Evolutionary conservation across 2,797 vertebrate species (phyloP).

Genomic region (Tenualosa ilisha): DNA sequence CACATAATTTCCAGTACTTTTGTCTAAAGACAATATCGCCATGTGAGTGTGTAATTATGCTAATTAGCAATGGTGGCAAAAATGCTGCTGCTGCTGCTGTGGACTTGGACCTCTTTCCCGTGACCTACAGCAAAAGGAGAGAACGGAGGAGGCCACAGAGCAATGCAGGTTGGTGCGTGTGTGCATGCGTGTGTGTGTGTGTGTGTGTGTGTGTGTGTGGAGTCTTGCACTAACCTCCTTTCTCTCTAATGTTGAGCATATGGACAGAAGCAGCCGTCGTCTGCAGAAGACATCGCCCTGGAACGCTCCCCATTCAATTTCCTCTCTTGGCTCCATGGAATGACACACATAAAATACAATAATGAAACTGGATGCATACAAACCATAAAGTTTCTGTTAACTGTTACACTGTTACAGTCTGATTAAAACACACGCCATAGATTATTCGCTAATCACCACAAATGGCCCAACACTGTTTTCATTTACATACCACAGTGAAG

Average conservation of each 20-base stretch:
- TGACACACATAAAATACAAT: constrained; percentile 53
- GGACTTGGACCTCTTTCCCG: background rate
- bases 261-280: constrained; percentile 50
- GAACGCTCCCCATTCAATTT: constrained; percentile 56
- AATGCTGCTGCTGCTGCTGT: background rate
- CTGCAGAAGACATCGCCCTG: constrained; percentile 53
- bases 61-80: background rate
- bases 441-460: background rate
- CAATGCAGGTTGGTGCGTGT: background rate
- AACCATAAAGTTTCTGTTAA: constrained; percentile 27
- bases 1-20: background rate
- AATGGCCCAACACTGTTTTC: background rate
- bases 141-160: background rate
- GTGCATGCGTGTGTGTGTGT: background rate
- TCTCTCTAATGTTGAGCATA: constrained; percentile 51
- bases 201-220: background rate
- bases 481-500: background rate
- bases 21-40: constrained; percentile 3
- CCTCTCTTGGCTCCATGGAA: constrained; percentile 53
- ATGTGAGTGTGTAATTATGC: background rate
- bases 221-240: constrained; percentile 39
- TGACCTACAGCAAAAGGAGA: background rate
- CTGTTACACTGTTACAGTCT: constrained; percentile 41
- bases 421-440: background rate
- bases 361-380: constrained; percentile 45